Base-by-base conservation (phyloP, 1,140 invertebrate genomes). In the Holcopasites calliopsidis region DNA sequence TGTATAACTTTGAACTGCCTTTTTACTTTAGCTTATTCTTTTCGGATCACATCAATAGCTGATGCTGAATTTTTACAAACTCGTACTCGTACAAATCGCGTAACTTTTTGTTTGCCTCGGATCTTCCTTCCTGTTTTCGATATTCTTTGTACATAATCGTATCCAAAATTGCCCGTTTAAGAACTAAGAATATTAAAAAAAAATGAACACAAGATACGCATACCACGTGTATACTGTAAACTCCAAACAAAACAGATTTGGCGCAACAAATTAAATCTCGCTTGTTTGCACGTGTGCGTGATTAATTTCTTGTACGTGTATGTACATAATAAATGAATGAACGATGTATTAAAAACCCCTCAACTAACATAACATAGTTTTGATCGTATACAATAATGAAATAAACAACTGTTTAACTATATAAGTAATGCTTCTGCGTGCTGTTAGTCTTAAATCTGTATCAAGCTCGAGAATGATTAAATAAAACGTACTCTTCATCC, bases 281-380 rank as follows among this genome's bases (percentile, higher is more conserved):
- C 13, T 35, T 61, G 28, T 35, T 26, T 35, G 54, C 26, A 28
- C 31, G 2, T 66, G 44, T 35, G 21, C 44, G 18, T 57, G 13
- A 11, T 44, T n/a, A 28, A n/a, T 3, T 28, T 38, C 3, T 5
- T 23, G 5, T 28, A 23, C 8, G 42, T 54, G 40, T 23, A 44
- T 55, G 18, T 62, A 49, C n/a, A 70, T 70, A 23, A 13, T 31
- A 57, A 57, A 3, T 33, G 55, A 18, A 58, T 4, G 21, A 60
- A 60, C 38, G 33, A n/a, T n/a, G n/a, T 26, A 60, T 40, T 21
- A 42, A 18, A 62, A 57, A 11, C 28, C 47, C 21, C n/a, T 4
- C 2, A 38, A 18, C 33, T 38, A 35, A 44, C n/a, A 57, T n/a
- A n/a, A 44, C 11, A 28, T 42, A 26, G 21, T 62, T 31, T 3